These are phyloP conservation scores for Helicoverpa armigera DNA, from an alignment of 1,140 invertebrate species.

Conservation along the genomic window DNA sequence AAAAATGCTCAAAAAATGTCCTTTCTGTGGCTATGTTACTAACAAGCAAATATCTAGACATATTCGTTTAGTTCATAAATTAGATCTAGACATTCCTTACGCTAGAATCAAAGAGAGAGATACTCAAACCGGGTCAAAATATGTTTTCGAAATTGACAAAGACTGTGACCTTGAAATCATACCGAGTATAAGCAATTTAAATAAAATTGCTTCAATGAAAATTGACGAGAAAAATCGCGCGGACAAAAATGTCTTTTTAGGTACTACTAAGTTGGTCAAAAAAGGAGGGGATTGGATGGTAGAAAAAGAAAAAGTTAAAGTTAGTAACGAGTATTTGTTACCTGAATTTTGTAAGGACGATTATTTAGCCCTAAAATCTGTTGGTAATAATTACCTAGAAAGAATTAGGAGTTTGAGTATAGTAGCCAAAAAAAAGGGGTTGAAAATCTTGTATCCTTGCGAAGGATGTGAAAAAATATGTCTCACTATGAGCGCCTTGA, in stretches of 20 bases:
- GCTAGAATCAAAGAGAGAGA: slow-evolving; percentile 52
- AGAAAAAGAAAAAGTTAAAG: slow-evolving; percentile 54
- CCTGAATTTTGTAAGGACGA: slow-evolving; percentile 58
- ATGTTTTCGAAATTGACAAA: slow-evolving; percentile 63
- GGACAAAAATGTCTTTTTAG: slow-evolving; percentile 56
- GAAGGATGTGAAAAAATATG: slow-evolving; percentile 74
- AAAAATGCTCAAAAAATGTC: slow-evolving; percentile 73
- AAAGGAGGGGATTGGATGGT: slow-evolving; percentile 74
- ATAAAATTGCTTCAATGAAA: slow-evolving; percentile 64
- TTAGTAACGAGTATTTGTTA: slow-evolving; percentile 60
- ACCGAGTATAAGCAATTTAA: slow-evolving; percentile 72
- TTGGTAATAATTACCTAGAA: slow-evolving; percentile 61
- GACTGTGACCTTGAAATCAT: slow-evolving; percentile 69
- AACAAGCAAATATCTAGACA: slow-evolving; percentile 61
- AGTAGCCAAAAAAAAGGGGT: slow-evolving; percentile 62
- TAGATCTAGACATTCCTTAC: slow-evolving; percentile 59
- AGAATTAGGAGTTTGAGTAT: slow-evolving; percentile 59
- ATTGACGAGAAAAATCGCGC: slow-evolving; percentile 67
- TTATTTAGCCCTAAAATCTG: slow-evolving; percentile 49
- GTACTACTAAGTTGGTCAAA: slow-evolving; percentile 72
- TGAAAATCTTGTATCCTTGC: slow-evolving; percentile 73
- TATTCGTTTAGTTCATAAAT: slow-evolving; percentile 61
- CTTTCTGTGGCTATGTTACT: slow-evolving; percentile 68
- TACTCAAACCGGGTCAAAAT: slow-evolving; percentile 58
- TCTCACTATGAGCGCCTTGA: slow-evolving; percentile 69